Base-by-base conservation (phyloP, 2,113 vertebrate species). In the Haemorhous mexicanus region DNA sequence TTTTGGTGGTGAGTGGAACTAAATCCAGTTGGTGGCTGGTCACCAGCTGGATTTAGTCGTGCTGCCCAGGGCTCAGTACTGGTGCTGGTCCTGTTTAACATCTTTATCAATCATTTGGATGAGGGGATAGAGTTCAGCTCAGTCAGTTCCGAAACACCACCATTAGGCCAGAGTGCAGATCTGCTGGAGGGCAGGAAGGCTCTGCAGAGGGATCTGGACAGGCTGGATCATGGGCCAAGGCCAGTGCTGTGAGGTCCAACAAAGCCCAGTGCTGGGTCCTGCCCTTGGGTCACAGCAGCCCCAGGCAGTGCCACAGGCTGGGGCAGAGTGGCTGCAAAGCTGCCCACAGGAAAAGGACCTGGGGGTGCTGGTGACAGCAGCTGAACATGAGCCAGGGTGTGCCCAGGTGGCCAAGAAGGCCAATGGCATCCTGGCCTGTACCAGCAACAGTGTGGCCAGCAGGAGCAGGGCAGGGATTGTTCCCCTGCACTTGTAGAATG, bases 401-500 rank as follows among this genome's bases (percentile, higher is more conserved):
- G 67, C 66, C 58, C 75, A 72, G 67, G 66, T 8, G 75, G 56
- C 30, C 75, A 72, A 72, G 66, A 17, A 87, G 75, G 30, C 13
- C 75, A 64, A 6, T 49, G 75, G 67, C 35, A 64, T 24, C 76
- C 58, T 79, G 85, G 75, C 9, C 43, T 72, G 49, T 5, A 1
- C 2, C 67, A 47, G 28, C 50, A 72, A 10, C 0, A 2, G 41
- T 49, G 20, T 79, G 75, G 75, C 7, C 75, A 87, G 58, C 58
- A 63, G 85, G 49, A 32, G 3, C 35, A 63, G 66, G n/a, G 16
- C 16, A 58, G 26, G 33, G 32, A 35, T 17, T n/a, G 28, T 21
- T 7, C 16, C 0, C 4, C 9, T 64, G 32, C 56, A 5, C n/a
- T 27, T 5, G 3, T 22, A 19, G 18, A 64, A 8, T 49, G 30